A percentile compares a stretch with the other conserved stretches of the same genome.
Conservation (phyloP, 2,888 invertebrate genomes). For the Drosophila neonasuta region DNA sequence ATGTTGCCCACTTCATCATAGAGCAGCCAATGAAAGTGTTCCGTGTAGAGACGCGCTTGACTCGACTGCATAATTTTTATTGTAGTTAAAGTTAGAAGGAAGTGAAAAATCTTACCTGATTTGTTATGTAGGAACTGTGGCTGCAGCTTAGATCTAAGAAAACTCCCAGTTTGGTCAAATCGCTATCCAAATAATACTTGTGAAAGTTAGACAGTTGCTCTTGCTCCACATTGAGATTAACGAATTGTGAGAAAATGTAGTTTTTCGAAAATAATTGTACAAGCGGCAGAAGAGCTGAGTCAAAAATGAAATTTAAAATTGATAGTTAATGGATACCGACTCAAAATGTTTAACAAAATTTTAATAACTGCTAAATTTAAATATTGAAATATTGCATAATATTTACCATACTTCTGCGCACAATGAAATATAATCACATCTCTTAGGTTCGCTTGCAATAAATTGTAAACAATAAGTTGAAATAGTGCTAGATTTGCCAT, state of each 20-base stretch:
- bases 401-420: constrained; percentile 67
- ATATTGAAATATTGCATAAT: no score
- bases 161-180: constrained; percentile 63
- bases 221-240: constrained; percentile 44
- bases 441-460: constrained; percentile 60
- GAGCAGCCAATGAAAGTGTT: constrained; percentile 74
- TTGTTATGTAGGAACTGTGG: constrained; percentile 53
- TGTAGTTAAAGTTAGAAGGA: neutral
- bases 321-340: no score
- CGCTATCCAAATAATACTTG: constrained; percentile 57
- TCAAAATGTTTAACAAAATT: no score
- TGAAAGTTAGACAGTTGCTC: constrained; percentile 39
- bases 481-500: constrained; percentile 56
- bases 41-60: constrained; percentile 58
- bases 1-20: constrained; percentile 59
- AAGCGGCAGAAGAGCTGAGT: constrained; percentile 55
- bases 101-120: constrained; percentile 60
- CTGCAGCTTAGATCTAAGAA: constrained; percentile 75
- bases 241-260: constrained; percentile 58
- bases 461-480: constrained; percentile 72
- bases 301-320: no score
- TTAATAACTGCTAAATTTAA: no score
- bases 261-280: constrained; percentile 41
- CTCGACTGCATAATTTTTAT: constrained; percentile 64
- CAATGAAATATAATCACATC: constrained; percentile 76